Evolutionary conservation across 2,113 vertebrate species (phyloP).

Genomic region (Hyla sarda): DNA sequence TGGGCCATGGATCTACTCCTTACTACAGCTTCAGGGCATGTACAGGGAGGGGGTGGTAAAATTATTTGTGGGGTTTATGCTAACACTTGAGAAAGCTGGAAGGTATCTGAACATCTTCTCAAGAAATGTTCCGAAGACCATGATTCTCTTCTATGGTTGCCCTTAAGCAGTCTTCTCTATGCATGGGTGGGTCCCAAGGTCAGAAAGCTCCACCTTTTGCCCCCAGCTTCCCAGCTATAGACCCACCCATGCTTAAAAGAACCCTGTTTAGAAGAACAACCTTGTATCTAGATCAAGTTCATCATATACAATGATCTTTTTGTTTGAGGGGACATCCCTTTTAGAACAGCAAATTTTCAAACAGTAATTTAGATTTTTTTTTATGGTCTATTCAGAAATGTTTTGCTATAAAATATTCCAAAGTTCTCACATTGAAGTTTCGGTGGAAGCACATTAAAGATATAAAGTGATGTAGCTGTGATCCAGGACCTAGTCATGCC

Average conservation of each 20-base stretch:
- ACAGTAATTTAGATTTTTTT: neutral
- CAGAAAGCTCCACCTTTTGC: too few relatives aligned
- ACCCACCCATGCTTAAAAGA: too few relatives aligned
- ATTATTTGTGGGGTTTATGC: neutral
- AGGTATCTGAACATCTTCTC: neutral
- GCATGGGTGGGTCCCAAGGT: too few relatives aligned
- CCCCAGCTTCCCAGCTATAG: too few relatives aligned
- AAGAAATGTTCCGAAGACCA: too few relatives aligned
- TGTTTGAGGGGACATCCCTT: neutral
- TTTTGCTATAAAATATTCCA: neutral
- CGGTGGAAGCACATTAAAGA: neutral
- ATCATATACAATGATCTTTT: too few relatives aligned
- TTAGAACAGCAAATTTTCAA: neutral
- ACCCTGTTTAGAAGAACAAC: too few relatives aligned
- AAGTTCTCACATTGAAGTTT: neutral
- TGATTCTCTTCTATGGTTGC: too few relatives aligned
- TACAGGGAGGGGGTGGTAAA: too few relatives aligned
- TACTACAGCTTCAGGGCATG: neutral
- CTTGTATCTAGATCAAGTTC: too few relatives aligned
- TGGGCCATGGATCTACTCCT: neutral
- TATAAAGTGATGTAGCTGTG: neutral
- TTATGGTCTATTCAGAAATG: neutral
- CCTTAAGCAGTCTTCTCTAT: too few relatives aligned
- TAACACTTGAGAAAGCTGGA: neutral
- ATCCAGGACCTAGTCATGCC: neutral